Evolutionary conservation across 53 echinoderm and acorn worm genomes (phyloP).

Genomic region (Luidia sarsii): DNA sequence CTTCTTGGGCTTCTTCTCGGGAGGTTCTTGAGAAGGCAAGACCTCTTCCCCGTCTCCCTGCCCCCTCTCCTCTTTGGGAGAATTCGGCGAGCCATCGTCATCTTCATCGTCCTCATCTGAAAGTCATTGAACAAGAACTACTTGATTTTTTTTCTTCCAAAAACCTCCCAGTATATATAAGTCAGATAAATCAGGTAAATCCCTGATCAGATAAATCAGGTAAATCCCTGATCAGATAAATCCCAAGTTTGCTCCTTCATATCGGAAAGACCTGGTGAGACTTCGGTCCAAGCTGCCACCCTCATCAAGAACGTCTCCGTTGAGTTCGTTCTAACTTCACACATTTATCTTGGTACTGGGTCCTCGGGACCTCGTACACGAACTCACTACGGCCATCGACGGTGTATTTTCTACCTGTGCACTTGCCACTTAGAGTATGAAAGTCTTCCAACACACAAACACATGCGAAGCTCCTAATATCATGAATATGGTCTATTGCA

Average conservation of each 20-base stretch:
- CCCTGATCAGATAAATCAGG: background rate
- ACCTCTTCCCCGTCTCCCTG: background rate
- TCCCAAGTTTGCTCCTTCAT: too few species aligned
- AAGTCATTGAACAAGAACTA: background rate
- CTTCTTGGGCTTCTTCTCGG: conserved; percentile 39
- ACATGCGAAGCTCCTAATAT: too few species aligned
- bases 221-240: too few species aligned
- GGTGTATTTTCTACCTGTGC: too few species aligned
- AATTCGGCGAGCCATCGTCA: conserved; percentile 15
- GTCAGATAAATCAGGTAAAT: background rate
- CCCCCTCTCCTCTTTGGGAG: background rate
- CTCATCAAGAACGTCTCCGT: background rate
- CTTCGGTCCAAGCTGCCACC: background rate
- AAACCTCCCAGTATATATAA: background rate
- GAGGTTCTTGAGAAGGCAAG: conserved; percentile 7
- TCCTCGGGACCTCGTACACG: too few species aligned
- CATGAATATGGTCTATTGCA: too few species aligned
- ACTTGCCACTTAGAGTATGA: too few species aligned
- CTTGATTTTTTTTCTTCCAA: background rate
- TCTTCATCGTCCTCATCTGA: conserved; percentile 11
- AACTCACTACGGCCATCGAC: too few species aligned
- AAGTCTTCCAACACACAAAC: too few species aligned
- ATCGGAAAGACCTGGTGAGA: too few species aligned
- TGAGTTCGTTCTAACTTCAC: background rate
- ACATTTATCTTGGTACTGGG: too few species aligned